Evolutionary conservation across 1,140 invertebrate genomes (phyloP).

Genomic region (Metaphire vulgaris): DNA sequence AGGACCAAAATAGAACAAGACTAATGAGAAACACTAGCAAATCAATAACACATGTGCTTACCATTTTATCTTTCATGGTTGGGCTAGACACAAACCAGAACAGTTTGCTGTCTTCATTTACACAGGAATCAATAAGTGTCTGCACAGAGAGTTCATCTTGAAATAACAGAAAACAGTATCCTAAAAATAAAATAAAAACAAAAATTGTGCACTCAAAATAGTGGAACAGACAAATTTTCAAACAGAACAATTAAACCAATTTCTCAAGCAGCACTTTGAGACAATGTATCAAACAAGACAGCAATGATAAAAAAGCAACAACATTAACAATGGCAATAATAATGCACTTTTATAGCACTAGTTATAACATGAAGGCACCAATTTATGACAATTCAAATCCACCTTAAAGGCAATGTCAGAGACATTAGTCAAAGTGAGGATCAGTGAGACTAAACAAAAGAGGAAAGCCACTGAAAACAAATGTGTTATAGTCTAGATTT

Average conservation of each 20-base stretch:
- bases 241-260: conserved; percentile 3
- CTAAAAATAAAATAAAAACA: conserved; percentile 36
- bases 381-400: conserved; percentile 58
- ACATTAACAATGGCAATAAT: no score
- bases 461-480: no score
- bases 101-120: conserved; percentile 93
- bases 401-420: no score
- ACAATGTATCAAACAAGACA: background rate
- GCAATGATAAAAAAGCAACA: background rate
- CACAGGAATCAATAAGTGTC: conserved; percentile 91
- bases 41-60: conserved; percentile 40
- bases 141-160: conserved; percentile 96
- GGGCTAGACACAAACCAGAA: conserved; percentile 97
- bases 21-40: no score
- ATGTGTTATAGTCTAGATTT: no score
- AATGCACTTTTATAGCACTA: no score
- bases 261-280: background rate
- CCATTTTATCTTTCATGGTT: conserved; percentile 97
- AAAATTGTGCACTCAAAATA: background rate
- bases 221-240: background rate
- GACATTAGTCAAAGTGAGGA: no score
- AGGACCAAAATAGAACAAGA: no score
- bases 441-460: no score
- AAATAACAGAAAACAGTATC: conserved; percentile 61
- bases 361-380: no score